phyloP scores from a whole-genome alignment of 1,140 invertebrate genomes.

The Orussus abietinus region DNA sequence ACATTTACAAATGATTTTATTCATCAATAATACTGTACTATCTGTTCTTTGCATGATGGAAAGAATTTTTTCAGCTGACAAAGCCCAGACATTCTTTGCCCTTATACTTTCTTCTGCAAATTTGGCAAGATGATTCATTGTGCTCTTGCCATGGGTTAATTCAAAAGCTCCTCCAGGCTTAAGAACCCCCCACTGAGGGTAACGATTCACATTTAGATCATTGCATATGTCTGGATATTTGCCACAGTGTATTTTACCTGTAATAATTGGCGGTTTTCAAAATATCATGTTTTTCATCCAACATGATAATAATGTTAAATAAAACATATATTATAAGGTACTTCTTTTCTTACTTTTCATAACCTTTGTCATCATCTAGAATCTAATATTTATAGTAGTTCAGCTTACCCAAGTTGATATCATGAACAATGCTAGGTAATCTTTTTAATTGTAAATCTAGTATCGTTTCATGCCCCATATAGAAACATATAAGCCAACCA shows the following conservation, averaged over 20 bases:
- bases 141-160: conserved; percentile 64
- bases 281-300: conserved; percentile 1
- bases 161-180: conserved; percentile 70
- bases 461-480: conserved; percentile 53
- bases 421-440: conserved; percentile 58
- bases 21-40: conserved; percentile 27
- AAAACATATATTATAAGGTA: background rate
- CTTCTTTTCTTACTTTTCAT: no score
- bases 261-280: conserved; percentile 26
- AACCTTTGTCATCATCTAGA: no score
- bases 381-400: background rate
- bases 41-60: conserved; percentile 46
- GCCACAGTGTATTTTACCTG: conserved; percentile 62
- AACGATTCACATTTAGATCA: conserved; percentile 57
- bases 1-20: conserved; percentile 11
- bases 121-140: conserved; percentile 62
- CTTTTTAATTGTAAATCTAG: conserved; percentile 59
- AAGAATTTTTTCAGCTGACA: conserved; percentile 61
- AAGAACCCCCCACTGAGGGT: conserved; percentile 69
- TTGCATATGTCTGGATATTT: conserved; percentile 55
- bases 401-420: conserved; percentile 57
- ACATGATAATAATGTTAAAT: background rate
- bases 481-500: conserved; percentile 67
- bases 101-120: conserved; percentile 66
- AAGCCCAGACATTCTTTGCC: conserved; percentile 61